Evolutionary conservation across 2,797 vertebrate species (phyloP).

Genomic region (Lophotriccus pileatus): DNA sequence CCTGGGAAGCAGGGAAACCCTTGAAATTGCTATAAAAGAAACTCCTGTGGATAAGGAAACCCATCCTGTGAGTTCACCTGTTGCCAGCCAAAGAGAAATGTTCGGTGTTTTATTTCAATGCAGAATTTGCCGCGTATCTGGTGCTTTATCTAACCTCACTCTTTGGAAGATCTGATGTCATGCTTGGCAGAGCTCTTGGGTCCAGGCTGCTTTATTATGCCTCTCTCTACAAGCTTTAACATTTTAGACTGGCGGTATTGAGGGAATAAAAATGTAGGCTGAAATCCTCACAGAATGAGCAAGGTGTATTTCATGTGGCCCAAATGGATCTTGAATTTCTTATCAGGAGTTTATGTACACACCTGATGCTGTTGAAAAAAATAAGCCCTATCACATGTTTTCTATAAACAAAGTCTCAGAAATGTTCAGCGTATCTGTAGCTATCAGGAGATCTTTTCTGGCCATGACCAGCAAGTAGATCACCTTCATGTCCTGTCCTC

Average conservation of each 20-base stretch:
- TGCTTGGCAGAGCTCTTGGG: neutral
- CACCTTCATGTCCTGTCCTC: fast-evolving
- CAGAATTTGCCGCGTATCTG: neutral
- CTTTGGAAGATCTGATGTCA: neutral
- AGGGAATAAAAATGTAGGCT: neutral
- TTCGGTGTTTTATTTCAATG: conserved; percentile 34
- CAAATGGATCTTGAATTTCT: neutral
- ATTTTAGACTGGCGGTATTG: neutral
- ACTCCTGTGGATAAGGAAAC: conserved; percentile 29
- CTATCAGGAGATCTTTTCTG: neutral
- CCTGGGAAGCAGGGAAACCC: neutral
- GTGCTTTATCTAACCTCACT: conserved; percentile 19
- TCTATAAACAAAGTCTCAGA: neutral
- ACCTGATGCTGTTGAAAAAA: neutral
- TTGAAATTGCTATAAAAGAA: conserved; percentile 18
- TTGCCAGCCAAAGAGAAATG: conserved; percentile 41
- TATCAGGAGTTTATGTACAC: neutral
- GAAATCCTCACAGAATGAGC: neutral
- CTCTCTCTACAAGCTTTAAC: fast-evolving
- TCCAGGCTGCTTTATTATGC: neutral
- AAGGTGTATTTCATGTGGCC: neutral
- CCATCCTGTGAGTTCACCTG: neutral
- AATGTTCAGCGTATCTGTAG: neutral
- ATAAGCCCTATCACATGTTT: neutral
- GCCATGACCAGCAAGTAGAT: neutral